Base-by-base conservation (phyloP, 2,888 invertebrate species). In the Torymus tubicola region DNA sequence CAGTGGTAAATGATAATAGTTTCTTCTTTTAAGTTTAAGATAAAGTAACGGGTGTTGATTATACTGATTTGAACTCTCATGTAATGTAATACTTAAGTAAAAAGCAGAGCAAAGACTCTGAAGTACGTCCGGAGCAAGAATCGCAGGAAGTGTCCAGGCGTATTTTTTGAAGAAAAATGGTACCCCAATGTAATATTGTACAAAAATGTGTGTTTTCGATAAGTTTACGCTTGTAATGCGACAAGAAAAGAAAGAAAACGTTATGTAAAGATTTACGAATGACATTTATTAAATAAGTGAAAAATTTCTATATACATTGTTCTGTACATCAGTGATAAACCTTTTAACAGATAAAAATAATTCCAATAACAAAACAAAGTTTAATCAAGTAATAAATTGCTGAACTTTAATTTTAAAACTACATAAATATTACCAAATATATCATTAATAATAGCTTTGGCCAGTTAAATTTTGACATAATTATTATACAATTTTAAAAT, bases 211-310 rank as follows among this genome's bases (percentile, higher is more conserved):
- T 83, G 78, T 82, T 81, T 83, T 83, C 80, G 71, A 82, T 83
- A 78, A 82, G 75, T 83, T 83, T 83, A 81, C 78, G 82, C 81
- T 81, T 83, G 73, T 77, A 80, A 79, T 73, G 73, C 68, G 67
- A 73, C 79, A 78, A 79, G 77, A 75, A 80, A 81, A 72, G 78
- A 82, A 81, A 68, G 78, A 78, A 82, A 83, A 81, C 81, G 81
- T 81, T 81, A 84, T 85, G 83, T 85, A 85, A 78, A 75, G 67
- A 83, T 82, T 84, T 84, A 82, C 69, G 81, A 85, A 82, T 83
- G 74, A 83, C 78, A 83, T 83, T 85, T 87, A 87, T 85, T 84
- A 85, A 86, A 86, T 84, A 84, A 85, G 85, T 86, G 84, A 85
- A 86, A 84, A 86, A 84, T 82, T 83, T 83, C 81, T 86, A 86